These are phyloP conservation scores for Anastatus disparis DNA, from an alignment of 1,140 invertebrate species.

Conservation along the genomic window DNA sequence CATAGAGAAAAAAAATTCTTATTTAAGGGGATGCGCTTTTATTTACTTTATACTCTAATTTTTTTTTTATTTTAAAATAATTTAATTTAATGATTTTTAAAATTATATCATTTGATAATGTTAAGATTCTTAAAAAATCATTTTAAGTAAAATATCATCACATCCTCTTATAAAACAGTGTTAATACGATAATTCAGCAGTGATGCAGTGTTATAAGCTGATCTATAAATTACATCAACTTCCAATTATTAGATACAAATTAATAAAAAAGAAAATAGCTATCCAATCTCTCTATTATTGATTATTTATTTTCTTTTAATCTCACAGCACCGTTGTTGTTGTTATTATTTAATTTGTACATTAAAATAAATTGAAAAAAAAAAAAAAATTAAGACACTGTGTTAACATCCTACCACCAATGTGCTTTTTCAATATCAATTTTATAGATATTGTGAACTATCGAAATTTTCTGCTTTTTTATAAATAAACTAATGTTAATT, in stretches of 20 bases:
- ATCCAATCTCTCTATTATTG: neutral
- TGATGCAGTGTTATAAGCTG: conserved; percentile 57
- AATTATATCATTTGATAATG: too few relatives aligned
- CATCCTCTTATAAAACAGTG: conserved; percentile 50
- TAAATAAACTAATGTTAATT: too few relatives aligned
- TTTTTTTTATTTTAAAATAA: neutral
- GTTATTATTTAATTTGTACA: conserved; percentile 19
- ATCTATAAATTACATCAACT: conserved; percentile 35
- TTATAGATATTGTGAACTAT: too few relatives aligned
- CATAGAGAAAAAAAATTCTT: conserved; percentile 39
- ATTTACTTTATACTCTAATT: neutral
- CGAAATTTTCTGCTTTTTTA: too few relatives aligned
- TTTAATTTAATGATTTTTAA: neutral
- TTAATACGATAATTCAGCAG: conserved; percentile 56
- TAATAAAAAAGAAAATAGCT: too few relatives aligned
- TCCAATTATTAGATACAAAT: conserved; percentile 28
- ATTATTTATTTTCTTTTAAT: conserved; percentile 9
- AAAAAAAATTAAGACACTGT: conserved; percentile 8
- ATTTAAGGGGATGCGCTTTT: conserved; percentile 15
- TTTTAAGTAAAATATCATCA: neutral
- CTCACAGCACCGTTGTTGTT: conserved; percentile 19
- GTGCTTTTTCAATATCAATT: conserved; percentile 3
- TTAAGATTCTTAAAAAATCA: neutral
- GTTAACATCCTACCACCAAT: conserved; percentile 19
- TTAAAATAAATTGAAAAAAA: too few relatives aligned